Conservation (phyloP, 2,797 vertebrate species). For the Hemibagrus guttatus region DNA sequence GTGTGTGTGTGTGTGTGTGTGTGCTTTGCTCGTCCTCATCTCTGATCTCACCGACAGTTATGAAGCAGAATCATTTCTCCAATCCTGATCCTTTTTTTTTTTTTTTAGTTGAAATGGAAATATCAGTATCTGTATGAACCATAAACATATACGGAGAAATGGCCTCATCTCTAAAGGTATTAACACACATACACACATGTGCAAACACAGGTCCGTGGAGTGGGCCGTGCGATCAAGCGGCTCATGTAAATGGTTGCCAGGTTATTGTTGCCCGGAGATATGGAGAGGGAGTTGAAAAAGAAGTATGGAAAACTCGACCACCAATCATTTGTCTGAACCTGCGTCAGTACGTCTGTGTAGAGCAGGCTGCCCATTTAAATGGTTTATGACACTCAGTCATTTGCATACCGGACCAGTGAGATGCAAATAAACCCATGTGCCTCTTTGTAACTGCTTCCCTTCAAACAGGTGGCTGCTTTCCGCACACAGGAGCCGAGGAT, state of each 20-base stretch:
- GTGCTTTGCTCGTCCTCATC: background rate
- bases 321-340: conserved; percentile 56
- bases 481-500: conserved; percentile 46
- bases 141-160: background rate
- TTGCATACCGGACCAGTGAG: conserved; percentile 74
- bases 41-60: background rate
- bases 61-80: background rate
- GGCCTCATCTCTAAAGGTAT: conserved; percentile 42
- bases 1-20: too few species aligned
- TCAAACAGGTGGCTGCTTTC: conserved; percentile 68
- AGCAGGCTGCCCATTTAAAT: conserved; percentile 47
- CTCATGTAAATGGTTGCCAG: conserved; percentile 74
- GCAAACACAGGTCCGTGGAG: conserved; percentile 33
- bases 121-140: background rate
- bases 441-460: conserved; percentile 63
- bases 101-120: background rate
- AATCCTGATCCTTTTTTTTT: background rate
- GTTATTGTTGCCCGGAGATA: conserved; percentile 80
- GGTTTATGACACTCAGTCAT: conserved; percentile 61
- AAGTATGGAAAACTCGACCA: conserved; percentile 47
- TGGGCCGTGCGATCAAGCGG: conserved; percentile 62
- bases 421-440: conserved; percentile 73
- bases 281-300: conserved; percentile 53
- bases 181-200: conserved; percentile 43
- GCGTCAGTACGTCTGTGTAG: conserved; percentile 43